These are phyloP conservation scores for Paraescarpia echinospica DNA, from an alignment of 1,140 invertebrate species.

Conservation along the genomic window DNA sequence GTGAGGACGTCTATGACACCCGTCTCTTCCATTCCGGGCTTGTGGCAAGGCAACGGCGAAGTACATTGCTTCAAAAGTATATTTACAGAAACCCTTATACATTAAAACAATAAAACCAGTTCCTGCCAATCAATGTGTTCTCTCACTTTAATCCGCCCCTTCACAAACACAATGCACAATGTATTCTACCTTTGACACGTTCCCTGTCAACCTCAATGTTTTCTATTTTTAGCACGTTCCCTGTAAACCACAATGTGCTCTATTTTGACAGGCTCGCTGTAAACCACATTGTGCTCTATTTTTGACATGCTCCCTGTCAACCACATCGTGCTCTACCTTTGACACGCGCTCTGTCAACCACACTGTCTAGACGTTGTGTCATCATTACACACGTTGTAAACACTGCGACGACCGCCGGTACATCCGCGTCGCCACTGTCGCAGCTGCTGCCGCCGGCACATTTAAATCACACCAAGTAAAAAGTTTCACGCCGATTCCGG, in stretches of 20 bases:
- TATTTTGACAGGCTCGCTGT: neutral
- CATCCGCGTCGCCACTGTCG: neutral
- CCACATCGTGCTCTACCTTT: neutral
- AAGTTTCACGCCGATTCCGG: slow-evolving; percentile 3
- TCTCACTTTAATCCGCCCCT: neutral
- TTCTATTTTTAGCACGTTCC: neutral
- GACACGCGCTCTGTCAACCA: neutral
- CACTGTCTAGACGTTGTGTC: neutral
- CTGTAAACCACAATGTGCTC: neutral
- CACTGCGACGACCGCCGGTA: neutral
- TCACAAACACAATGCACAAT: neutral
- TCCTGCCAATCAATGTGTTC: neutral
- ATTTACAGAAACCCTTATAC: too few species aligned
- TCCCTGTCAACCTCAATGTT: neutral
- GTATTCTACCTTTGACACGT: neutral
- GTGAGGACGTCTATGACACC: too few species aligned
- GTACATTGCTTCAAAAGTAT: too few species aligned
- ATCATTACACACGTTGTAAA: neutral
- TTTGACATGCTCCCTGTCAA: neutral
- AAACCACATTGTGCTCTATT: neutral
- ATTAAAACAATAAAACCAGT: too few species aligned
- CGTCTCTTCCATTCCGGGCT: too few species aligned
- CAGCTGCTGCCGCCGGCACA: neutral
- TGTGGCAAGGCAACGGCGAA: too few species aligned
- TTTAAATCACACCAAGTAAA: slow-evolving; percentile 6